phyloP scores from a whole-genome alignment of 2,113 vertebrate genomes.

The Cheirogaleus medius region DNA sequence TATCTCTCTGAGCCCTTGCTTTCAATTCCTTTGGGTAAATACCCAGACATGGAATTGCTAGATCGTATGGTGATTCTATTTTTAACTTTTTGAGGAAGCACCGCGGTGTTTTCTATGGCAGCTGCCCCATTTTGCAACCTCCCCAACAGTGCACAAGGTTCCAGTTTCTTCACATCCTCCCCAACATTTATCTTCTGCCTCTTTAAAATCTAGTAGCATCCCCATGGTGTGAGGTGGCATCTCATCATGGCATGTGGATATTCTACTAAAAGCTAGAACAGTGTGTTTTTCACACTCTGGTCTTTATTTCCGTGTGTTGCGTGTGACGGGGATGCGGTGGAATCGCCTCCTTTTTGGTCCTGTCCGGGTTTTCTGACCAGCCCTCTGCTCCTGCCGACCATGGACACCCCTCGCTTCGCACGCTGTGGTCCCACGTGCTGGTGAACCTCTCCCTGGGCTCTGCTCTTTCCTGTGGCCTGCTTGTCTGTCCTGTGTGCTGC shows the following conservation, averaged over 20 bases:
- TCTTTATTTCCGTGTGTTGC: not conserved
- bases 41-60: too few species aligned
- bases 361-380: not conserved
- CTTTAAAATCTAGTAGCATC: not conserved
- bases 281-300: not conserved
- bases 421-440: accelerated
- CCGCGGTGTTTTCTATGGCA: accelerated
- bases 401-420: accelerated
- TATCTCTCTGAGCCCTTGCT: not conserved
- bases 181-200: not conserved
- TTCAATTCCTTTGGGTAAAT: not conserved
- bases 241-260: accelerated
- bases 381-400: accelerated
- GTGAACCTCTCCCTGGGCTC: not conserved
- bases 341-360: not conserved
- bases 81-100: not conserved
- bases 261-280: not conserved
- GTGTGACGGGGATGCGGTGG: not conserved
- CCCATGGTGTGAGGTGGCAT: too few species aligned
- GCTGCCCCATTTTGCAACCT: not conserved
- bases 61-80: too few species aligned
- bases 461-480: not conserved
- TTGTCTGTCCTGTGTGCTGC: accelerated
- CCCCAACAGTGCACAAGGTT: not conserved
- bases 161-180: not conserved